Conservation (phyloP, 2,113 vertebrate species). For the Oophaga pumilio region DNA sequence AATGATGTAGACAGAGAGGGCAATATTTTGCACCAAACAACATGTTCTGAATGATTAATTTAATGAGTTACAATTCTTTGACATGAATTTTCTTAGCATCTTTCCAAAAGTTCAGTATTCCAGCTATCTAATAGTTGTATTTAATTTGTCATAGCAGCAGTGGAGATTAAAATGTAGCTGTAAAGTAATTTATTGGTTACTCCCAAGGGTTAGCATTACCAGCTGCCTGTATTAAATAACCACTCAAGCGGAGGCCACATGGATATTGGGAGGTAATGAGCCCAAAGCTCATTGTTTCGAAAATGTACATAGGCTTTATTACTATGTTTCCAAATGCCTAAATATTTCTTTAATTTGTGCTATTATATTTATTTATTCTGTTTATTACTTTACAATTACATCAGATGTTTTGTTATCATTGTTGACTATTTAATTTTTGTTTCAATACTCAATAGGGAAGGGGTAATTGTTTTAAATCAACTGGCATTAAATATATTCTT, state of each 20-base stretch:
- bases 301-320: conserved; percentile 15
- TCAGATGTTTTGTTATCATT: background rate
- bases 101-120: conserved; percentile 23
- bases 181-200: conserved; percentile 55
- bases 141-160: conserved; percentile 51
- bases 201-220: conserved; percentile 33
- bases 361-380: background rate
- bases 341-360: conserved; percentile 21
- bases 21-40: conserved; percentile 28
- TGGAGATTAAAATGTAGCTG: conserved; percentile 34
- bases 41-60: conserved; percentile 39
- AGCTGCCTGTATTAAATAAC: conserved; percentile 58
- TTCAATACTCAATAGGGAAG: background rate
- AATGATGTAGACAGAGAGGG: conserved; percentile 50
- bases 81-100: conserved; percentile 19
- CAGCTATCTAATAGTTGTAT: conserved; percentile 38
- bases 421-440: background rate
- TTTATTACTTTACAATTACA: background rate
- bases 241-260: conserved; percentile 31
- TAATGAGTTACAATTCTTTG: conserved; percentile 45
- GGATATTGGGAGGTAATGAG: conserved; percentile 57
- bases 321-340: background rate
- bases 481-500: conserved; percentile 6
- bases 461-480: background rate
- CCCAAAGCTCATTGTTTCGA: conserved; percentile 33